Evolutionary conservation across 2,888 invertebrate genomes (phyloP), one percentile per base, ranked within the genome.

Genomic region (Ganaspis brasiliensis): DNA sequence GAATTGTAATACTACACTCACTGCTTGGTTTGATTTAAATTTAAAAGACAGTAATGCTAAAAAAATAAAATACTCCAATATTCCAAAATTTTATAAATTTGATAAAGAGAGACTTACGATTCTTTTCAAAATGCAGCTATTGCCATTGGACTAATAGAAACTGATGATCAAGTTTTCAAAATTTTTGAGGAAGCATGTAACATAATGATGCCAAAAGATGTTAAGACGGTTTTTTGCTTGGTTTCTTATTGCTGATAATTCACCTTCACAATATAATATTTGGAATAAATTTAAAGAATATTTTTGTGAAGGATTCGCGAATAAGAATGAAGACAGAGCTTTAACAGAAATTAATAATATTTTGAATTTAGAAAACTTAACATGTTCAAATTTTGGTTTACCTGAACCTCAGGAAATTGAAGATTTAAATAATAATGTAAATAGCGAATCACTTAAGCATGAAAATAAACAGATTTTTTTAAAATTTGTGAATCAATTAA

Each of bases 21-120:
- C 77, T 31, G 73, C 79, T 40, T 79, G 79, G 79, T 79, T 79
- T 55, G 73, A 40, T 5, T 40, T 40, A 40, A 40, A 40, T 40
- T 3, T 12, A 40, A 10, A 9, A 40, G 40, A 40, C 10, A 40
- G 9, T 12, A 8, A 40, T 40, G 2, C 40, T 2, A 40, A 9
- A 8, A 40, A 74, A 19, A 70, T 40, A 21, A 40, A 40, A 61
- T 76, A 35, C 56, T 63, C 72, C 19, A 72, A 45, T 79, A 73
- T 73, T 24, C 16, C 12, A 70, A 77, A 70, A 77, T 59, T 19
- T 59, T 74, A 76, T 49, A 12, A 49, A 24, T 76, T 72, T 63
- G 72, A 76, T 45, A 2, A 26, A 31, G 31, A 31, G 1, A 76
- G n/a, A n/a, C 40, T 12, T 40, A 40, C 8, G 40, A 40, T 40